Conservation (phyloP, 2,888 invertebrate genomes). For the Spisula subtruncata region DNA sequence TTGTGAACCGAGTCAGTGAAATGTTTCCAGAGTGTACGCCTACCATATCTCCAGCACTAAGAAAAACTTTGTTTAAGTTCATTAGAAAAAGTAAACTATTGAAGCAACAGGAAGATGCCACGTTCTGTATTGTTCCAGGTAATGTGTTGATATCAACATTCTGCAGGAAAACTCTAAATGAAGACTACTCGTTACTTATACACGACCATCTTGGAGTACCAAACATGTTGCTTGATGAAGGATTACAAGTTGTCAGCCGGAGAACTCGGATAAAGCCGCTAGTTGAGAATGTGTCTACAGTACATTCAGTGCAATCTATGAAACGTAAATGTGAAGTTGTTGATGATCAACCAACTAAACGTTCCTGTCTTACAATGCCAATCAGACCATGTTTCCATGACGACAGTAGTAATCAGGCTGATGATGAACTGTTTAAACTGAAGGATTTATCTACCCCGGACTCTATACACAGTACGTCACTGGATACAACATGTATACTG, state of each 20-base stretch:
- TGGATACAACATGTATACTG: background rate
- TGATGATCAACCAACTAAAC: background rate
- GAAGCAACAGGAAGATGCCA: background rate
- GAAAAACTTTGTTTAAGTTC: background rate
- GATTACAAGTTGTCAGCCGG: slow-evolving; percentile 11
- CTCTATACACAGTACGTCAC: background rate
- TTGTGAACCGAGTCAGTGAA: background rate
- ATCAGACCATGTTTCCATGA: slow-evolving; percentile 35
- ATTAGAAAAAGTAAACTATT: background rate
- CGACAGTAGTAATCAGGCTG: slow-evolving; percentile 14
- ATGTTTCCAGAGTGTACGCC: slow-evolving; percentile 25
- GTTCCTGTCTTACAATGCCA: background rate
- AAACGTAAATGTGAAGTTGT: slow-evolving; percentile 9
- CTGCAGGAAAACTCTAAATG: background rate
- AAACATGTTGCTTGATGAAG: slow-evolving; percentile 15
- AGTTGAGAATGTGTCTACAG: background rate
- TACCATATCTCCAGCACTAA: background rate
- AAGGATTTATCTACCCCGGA: background rate
- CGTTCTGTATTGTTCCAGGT: slow-evolving; percentile 19
- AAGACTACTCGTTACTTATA: slow-evolving; percentile 6
- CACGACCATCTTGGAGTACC: slow-evolving; percentile 27
- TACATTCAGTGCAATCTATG: background rate
- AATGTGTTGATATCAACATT: background rate
- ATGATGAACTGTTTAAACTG: slow-evolving; percentile 26
- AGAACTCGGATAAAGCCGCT: background rate